Conservation (phyloP, 92 coral and sea anemone species). For the Epizoanthus illoricatus region DNA sequence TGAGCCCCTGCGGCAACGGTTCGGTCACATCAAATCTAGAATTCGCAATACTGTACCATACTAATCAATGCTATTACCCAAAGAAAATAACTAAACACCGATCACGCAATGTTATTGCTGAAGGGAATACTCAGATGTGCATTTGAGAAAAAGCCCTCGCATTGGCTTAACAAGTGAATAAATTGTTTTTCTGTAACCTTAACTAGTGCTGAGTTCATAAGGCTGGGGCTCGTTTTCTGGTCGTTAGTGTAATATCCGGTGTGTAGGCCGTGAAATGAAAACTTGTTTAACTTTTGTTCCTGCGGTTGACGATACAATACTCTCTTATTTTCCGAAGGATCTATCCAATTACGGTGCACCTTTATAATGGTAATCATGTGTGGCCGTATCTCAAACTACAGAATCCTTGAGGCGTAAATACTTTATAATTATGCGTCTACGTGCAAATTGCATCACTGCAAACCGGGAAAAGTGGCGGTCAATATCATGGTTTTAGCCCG, state of each 20-base stretch:
- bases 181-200: constrained; percentile 9
- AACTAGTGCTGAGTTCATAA: constrained; percentile 36
- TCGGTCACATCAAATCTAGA: too few relatives aligned
- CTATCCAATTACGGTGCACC: constrained; percentile 19
- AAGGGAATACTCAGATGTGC: too few relatives aligned
- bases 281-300: constrained; percentile 15
- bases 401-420: constrained; percentile 30
- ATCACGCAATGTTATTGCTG: too few relatives aligned
- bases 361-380: constrained; percentile 32
- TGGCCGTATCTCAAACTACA: neutral
- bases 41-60: too few relatives aligned
- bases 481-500: constrained; percentile 25
- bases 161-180: neutral
- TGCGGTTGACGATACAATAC: neutral
- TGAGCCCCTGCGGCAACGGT: too few relatives aligned
- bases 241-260: constrained; percentile 27
- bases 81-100: too few relatives aligned
- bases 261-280: constrained; percentile 3
- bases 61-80: too few relatives aligned
- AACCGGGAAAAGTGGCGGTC: constrained; percentile 27
- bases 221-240: neutral
- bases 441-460: constrained; percentile 8
- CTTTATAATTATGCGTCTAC: constrained; percentile 29
- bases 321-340: constrained; percentile 10
- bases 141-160: neutral